These are phyloP conservation scores for Notolabrus celidotus DNA, from an alignment of 2,797 vertebrate species.

Conservation along the genomic window DNA sequence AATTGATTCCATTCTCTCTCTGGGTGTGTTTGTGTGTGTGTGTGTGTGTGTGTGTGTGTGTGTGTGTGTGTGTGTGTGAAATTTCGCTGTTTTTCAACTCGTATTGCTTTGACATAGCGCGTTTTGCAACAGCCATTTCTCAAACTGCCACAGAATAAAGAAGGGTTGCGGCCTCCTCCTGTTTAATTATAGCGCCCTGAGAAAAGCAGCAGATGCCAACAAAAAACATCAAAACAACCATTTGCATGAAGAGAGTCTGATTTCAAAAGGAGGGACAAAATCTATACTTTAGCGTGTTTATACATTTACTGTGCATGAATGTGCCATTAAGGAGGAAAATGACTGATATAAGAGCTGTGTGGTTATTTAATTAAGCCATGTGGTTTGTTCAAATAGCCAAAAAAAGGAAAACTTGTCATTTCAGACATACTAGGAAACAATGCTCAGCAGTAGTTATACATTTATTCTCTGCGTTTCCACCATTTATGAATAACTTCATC, in stretches of 20 bases:
- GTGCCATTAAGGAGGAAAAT: slow-evolving; percentile 15
- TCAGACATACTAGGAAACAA: background rate
- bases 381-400: slow-evolving; percentile 25
- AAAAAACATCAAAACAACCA: slow-evolving; percentile 71
- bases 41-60: slow-evolving; percentile 11
- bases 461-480: background rate
- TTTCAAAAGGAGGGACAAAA: slow-evolving; percentile 59
- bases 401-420: slow-evolving; percentile 7
- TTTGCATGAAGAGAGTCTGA: slow-evolving; percentile 62
- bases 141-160: slow-evolving; percentile 67
- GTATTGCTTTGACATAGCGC: slow-evolving; percentile 47
- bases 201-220: slow-evolving; percentile 69
- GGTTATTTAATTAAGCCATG: slow-evolving; percentile 14
- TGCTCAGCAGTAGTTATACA: background rate
- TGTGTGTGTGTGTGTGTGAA: slow-evolving; percentile 29
- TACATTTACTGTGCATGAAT: slow-evolving; percentile 1
- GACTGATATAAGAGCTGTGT: slow-evolving; percentile 10
- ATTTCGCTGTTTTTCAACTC: slow-evolving; percentile 56
- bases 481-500: background rate
- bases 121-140: slow-evolving; percentile 62
- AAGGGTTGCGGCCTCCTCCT: slow-evolving; percentile 53
- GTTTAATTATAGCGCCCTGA: slow-evolving; percentile 73
- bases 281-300: slow-evolving; percentile 40
- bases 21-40: slow-evolving; percentile 17
- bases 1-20: background rate